phyloP scores from a whole-genome alignment of 2,888 invertebrate species.

The Euproctis similis region DNA sequence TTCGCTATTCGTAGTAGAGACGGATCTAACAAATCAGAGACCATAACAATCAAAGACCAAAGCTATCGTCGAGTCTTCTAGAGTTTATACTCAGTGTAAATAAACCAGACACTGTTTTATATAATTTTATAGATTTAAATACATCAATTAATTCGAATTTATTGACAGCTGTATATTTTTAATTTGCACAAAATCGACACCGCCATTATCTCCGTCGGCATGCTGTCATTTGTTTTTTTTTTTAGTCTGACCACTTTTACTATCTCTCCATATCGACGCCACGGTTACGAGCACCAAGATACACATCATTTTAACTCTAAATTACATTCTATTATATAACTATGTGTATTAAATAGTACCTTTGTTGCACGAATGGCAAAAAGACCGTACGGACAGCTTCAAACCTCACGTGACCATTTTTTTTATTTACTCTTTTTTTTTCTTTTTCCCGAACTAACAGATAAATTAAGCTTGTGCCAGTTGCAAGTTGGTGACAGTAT shows the following conservation, averaged over 20 bases:
- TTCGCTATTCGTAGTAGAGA: too few species aligned
- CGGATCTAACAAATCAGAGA: too few species aligned
- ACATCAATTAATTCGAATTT: too few species aligned
- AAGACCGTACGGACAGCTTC: too few species aligned
- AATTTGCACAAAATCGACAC: constrained; percentile 16
- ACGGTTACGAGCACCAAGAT: constrained; percentile 28
- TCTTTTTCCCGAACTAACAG: neutral
- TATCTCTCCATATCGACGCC: constrained; percentile 39
- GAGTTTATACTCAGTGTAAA: too few species aligned
- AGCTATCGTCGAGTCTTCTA: too few species aligned
- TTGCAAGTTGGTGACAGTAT: neutral
- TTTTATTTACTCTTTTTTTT: too few species aligned
- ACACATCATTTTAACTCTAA: constrained; percentile 31
- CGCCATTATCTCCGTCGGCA: constrained; percentile 26
- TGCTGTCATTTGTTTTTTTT: constrained; percentile 31
- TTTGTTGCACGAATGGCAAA: constrained; percentile 16
- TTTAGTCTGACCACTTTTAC: constrained; percentile 50
- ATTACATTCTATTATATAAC: constrained; percentile 31
- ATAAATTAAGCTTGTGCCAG: neutral
- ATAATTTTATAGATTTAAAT: too few species aligned
- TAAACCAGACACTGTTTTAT: too few species aligned
- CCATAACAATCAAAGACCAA: too few species aligned
- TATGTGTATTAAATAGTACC: constrained; percentile 18
- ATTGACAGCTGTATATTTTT: too few species aligned
- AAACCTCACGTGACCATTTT: too few species aligned